phyloP scores from a whole-genome alignment of 2,888 invertebrate genomes.

The Tribolium freemani region DNA sequence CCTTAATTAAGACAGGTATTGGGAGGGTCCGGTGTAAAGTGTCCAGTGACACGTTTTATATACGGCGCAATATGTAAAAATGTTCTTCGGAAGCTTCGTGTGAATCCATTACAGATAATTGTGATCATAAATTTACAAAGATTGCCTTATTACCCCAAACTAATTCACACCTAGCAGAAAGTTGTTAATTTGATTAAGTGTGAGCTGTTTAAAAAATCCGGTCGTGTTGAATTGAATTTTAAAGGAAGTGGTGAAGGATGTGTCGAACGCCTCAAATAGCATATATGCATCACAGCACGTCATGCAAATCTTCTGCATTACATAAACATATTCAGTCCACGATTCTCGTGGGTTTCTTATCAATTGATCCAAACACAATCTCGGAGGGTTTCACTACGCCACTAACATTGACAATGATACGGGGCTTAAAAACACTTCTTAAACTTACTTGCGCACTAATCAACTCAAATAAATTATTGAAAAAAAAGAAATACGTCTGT shows the following conservation, averaged over 20 bases:
- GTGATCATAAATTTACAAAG: slow-evolving; percentile 17
- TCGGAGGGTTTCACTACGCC: slow-evolving; percentile 20
- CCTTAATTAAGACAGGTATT: slow-evolving; percentile 61
- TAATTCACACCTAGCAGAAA: too few species aligned
- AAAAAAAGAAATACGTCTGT: slow-evolving; percentile 40
- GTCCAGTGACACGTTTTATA: slow-evolving; percentile 58
- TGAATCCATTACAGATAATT: slow-evolving; percentile 25
- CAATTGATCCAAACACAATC: slow-evolving; percentile 41
- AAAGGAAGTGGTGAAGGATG: background rate
- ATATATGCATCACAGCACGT: slow-evolving; percentile 49
- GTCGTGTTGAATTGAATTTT: background rate
- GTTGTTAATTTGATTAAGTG: too few species aligned
- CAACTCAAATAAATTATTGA: slow-evolving; percentile 33
- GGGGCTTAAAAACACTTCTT: background rate
- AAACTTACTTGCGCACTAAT: slow-evolving; percentile 6
- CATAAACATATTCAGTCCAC: slow-evolving; percentile 51
- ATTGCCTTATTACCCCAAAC: background rate
- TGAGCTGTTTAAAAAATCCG: too few species aligned
- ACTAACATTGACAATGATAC: slow-evolving; percentile 10
- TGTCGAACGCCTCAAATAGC: slow-evolving; percentile 45
- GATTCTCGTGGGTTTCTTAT: slow-evolving; percentile 34
- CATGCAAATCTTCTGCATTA: slow-evolving; percentile 50
- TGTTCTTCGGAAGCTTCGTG: slow-evolving; percentile 19
- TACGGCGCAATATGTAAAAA: slow-evolving; percentile 46
- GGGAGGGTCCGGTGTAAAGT: slow-evolving; percentile 59